A percentile compares a stretch with the other conserved stretches of the same genome.
Conservation (phyloP, 2,113 vertebrate genomes). For the Phyllopteryx taeniolatus region DNA sequence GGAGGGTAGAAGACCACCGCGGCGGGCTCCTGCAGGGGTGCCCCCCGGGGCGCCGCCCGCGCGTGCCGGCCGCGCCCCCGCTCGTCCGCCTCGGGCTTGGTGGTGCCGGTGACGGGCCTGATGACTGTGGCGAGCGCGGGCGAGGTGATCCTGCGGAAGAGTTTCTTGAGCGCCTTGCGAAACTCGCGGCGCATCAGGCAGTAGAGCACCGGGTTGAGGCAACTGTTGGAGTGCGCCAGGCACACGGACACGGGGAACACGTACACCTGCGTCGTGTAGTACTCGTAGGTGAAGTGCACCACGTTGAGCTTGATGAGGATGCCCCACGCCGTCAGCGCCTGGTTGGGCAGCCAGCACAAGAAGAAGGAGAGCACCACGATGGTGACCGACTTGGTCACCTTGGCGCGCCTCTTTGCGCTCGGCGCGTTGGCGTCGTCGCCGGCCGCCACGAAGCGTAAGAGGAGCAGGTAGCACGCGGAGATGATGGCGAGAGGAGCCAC, state of each 20-base stretch:
- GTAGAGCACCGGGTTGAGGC: slow-evolving; percentile 92
- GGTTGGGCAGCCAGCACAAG: slow-evolving; percentile 95
- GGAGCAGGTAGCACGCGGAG: slow-evolving; percentile 84
- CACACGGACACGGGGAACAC: slow-evolving; percentile 91
- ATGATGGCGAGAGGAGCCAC: slow-evolving; percentile 83
- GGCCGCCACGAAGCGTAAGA: slow-evolving; percentile 84
- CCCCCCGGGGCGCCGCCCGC: slow-evolving; percentile 15
- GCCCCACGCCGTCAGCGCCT: slow-evolving; percentile 90
- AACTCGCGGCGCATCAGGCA: slow-evolving; percentile 94
- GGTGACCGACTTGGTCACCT: slow-evolving; percentile 90
- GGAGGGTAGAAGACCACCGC: slow-evolving; percentile 81
- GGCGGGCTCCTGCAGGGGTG: slow-evolving; percentile 49
- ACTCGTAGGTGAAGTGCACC: slow-evolving; percentile 86
- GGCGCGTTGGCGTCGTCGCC: slow-evolving; percentile 78
- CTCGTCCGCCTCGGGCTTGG: slow-evolving; percentile 82
- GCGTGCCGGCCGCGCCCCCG: slow-evolving; percentile 56
- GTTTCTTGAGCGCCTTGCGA: slow-evolving; percentile 84
- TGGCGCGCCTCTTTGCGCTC: slow-evolving; percentile 83
- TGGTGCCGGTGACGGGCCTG: slow-evolving; percentile 82
- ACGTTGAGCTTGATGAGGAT: slow-evolving; percentile 92
- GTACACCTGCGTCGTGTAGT: slow-evolving; percentile 89
- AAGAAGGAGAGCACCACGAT: slow-evolving; percentile 93
- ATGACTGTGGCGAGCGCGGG: slow-evolving; percentile 77
- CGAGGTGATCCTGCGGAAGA: slow-evolving; percentile 85
- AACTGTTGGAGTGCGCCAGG: slow-evolving; percentile 96